Evolutionary conservation across 2,888 invertebrate genomes (phyloP).

Genomic region (Diadegma fenestrale): DNA sequence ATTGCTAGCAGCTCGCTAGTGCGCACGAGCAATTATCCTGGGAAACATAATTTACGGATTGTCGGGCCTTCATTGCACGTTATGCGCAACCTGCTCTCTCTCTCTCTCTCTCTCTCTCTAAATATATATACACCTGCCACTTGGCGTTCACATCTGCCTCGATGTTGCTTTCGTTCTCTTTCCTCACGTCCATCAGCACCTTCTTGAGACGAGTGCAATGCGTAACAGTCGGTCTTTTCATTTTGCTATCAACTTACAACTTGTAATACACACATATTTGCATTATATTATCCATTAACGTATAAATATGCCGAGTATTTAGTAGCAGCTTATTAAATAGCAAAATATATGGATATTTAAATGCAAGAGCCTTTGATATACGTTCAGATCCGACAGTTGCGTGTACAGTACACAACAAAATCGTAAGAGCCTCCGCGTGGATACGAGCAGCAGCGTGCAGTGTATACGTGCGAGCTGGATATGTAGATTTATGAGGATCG

Average conservation of each 20-base stretch:
- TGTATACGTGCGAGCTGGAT: not conserved
- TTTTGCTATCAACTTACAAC: constrained; percentile 56
- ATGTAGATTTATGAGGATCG: constrained; percentile 13
- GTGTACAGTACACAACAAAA: constrained; percentile 1
- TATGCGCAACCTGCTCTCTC: constrained; percentile 39
- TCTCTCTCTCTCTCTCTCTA: constrained; percentile 1
- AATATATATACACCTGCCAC: constrained; percentile 28
- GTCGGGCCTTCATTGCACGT: constrained; percentile 60
- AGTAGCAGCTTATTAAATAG: not conserved
- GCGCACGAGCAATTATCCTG: constrained; percentile 77
- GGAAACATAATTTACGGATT: constrained; percentile 78
- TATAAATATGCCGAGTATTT: constrained; percentile 13
- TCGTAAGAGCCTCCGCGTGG: not conserved
- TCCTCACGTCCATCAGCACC: constrained; percentile 56
- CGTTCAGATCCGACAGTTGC: constrained; percentile 7
- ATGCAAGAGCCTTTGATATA: constrained; percentile 1
- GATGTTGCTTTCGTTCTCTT: constrained; percentile 47
- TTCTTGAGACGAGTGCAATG: constrained; percentile 50
- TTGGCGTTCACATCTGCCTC: constrained; percentile 23
- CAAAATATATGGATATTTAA: constrained; percentile 17
- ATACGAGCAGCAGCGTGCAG: too few relatives aligned
- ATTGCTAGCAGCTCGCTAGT: constrained; percentile 34
- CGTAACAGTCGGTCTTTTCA: constrained; percentile 46
- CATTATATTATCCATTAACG: constrained; percentile 18
- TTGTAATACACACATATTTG: constrained; percentile 28